Evolutionary conservation across 2,113 vertebrate species (phyloP), one percentile per base, ranked within the genome.

Genomic region (Lophius piscatorius): DNA sequence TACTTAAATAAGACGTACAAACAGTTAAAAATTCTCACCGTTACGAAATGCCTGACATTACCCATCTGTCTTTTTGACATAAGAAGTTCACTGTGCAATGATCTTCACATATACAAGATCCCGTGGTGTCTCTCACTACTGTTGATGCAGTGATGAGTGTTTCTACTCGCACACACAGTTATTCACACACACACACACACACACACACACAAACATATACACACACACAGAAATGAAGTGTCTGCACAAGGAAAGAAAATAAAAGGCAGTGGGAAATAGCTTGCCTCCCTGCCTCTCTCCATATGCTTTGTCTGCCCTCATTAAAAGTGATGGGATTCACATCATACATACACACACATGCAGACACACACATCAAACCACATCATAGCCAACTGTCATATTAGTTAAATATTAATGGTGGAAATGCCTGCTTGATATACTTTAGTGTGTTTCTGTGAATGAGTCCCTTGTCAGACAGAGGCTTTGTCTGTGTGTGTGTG

Each of bases 321-420:
- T 91, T 88, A 89, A 90, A 90, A 83, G 76, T 85, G 83, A 90
- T 82, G 81, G 71, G 76, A n/a, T 84, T 76, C 82, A 74, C 66
- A 85, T 86, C 68, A 78, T 44, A 60, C 61, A 42, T 12, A 49
- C 69, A 57, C 69, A 57, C 21, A 39, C 68, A 29, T n/a, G n/a
- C 22, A 35, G 28, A 36, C 47, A 60, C 20, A 54, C 71, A 40
- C 21, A 31, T 31, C 29, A 31, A 9, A 31, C 8, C 29, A 9
- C 29, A 31, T 31, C 29, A 31, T 9, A 31, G 9, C 11, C 29
- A 31, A 31, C 29, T 31, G 29, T 31, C 29, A 31, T n/a, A n/a
- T 31, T 31, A 8, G 9, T 31, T 10, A 6, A 31, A 31, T 31
- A 31, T 31, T 31, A 31, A 31, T 31, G 29, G 29, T 31, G 29